These are phyloP conservation scores for Dendroctonus ponderosae DNA, from an alignment of 1,140 invertebrate genomes.

Conservation along the genomic window DNA sequence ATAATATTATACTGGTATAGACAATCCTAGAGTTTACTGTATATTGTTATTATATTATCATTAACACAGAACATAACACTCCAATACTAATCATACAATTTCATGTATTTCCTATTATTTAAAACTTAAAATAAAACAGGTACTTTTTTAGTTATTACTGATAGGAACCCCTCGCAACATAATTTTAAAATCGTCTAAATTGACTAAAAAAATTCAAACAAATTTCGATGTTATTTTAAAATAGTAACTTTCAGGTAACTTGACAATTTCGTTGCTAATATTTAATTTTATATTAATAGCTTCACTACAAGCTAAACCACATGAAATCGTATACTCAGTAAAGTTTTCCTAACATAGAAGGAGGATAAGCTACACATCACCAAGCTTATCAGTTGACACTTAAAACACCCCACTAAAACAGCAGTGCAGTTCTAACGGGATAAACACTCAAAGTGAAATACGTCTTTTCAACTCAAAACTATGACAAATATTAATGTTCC, in stretches of 20 bases:
- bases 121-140: slow-evolving; percentile 1
- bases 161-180: neutral
- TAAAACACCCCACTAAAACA: neutral
- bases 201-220: neutral
- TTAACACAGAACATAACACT: slow-evolving; percentile 1
- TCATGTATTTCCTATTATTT: slow-evolving; percentile 1
- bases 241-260: slow-evolving; percentile 10
- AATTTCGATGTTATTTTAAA: slow-evolving; percentile 10
- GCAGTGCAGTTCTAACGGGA: neutral
- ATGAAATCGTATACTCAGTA: slow-evolving; percentile 22
- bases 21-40: neutral
- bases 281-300: neutral
- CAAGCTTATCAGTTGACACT: neutral
- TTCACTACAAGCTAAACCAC: neutral
- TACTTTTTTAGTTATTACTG: neutral
- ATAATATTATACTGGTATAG: neutral
- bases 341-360: slow-evolving; percentile 2
- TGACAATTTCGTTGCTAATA: slow-evolving; percentile 10
- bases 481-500: neutral
- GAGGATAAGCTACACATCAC: slow-evolving; percentile 6
- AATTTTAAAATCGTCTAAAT: neutral
- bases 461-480: neutral
- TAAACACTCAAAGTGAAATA: slow-evolving; percentile 6
- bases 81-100: slow-evolving; percentile 7
- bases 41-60: neutral